phyloP scores from a whole-genome alignment of 2,113 vertebrate genomes.

The Phrynosoma blainvillii region DNA sequence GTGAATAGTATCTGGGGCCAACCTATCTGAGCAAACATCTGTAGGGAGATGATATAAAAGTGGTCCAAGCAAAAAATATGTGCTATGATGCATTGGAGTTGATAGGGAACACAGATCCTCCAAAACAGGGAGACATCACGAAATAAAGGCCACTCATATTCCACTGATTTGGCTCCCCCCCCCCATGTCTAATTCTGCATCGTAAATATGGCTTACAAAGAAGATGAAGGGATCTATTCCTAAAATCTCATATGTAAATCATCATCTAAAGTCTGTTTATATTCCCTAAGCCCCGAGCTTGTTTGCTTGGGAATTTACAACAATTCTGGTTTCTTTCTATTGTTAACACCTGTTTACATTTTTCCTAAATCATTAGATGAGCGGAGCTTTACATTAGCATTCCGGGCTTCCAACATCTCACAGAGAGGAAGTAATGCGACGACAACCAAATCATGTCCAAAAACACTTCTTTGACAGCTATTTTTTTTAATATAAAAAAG shows the following conservation, averaged over 20 bases:
- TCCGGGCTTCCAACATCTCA: conserved; percentile 3
- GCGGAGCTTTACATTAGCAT: conserved; percentile 12
- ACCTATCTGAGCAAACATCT: too few species aligned
- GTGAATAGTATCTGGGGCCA: too few species aligned
- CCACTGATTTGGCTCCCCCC: conserved; percentile 37
- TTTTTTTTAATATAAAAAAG: neutral
- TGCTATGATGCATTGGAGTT: conserved; percentile 27
- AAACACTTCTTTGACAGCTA: conserved; percentile 11
- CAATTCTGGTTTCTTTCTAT: conserved; percentile 42
- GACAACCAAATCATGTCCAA: conserved; percentile 27
- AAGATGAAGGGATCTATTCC: conserved; percentile 29
- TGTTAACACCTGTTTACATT: conserved; percentile 53
- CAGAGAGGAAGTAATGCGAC: conserved; percentile 10
- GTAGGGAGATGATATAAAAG: neutral
- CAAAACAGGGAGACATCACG: conserved; percentile 21
- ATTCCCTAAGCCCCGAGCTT: conserved; percentile 53
- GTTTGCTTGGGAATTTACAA: conserved; percentile 62
- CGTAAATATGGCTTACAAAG: conserved; percentile 40
- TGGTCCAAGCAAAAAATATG: neutral
- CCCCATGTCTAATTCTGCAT: neutral
- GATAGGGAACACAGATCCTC: conserved; percentile 16
- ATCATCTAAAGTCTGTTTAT: conserved; percentile 59
- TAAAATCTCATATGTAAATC: conserved; percentile 52
- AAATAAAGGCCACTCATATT: conserved; percentile 20
- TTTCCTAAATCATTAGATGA: conserved; percentile 54